Conservation (phyloP, 2,113 vertebrate species). For the Melozone crissalis region DNA sequence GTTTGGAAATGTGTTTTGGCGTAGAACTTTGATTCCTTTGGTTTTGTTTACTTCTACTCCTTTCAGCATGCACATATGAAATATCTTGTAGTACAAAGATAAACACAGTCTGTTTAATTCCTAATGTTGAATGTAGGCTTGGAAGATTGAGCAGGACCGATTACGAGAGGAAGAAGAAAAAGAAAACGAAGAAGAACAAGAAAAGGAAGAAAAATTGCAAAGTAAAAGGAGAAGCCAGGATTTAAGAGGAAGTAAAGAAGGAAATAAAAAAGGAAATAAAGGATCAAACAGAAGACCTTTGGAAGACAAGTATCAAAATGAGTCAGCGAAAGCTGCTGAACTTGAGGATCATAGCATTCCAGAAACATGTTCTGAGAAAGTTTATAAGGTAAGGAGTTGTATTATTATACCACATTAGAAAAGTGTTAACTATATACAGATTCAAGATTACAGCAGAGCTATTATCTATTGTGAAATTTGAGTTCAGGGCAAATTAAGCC, state of each 20-base stretch:
- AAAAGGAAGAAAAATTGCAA: constrained; percentile 17
- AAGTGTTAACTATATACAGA: background rate
- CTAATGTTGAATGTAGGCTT: constrained; percentile 71
- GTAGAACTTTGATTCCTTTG: background rate
- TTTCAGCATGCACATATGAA: background rate
- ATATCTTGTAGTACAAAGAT: background rate
- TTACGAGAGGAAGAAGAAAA: constrained; percentile 76
- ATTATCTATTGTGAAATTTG: background rate
- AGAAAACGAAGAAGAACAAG: constrained; percentile 22
- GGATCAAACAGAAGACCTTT: background rate
- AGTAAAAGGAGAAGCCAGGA: constrained; percentile 56
- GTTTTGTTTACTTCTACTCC: background rate
- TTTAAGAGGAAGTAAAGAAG: background rate
- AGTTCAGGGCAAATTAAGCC: background rate
- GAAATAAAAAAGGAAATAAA: constrained; percentile 47
- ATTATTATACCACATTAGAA: background rate
- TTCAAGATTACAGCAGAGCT: background rate
- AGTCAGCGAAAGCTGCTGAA: constrained; percentile 21
- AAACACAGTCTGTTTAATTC: background rate
- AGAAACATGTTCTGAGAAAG: constrained; percentile 4
- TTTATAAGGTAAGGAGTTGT: constrained; percentile 62
- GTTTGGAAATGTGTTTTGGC: background rate
- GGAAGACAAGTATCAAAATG: constrained; percentile 48
- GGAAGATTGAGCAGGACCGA: constrained; percentile 76
- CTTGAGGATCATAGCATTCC: background rate